Evolutionary conservation across 2,113 vertebrate species (phyloP).

Genomic region (Centropus unirufus): DNA sequence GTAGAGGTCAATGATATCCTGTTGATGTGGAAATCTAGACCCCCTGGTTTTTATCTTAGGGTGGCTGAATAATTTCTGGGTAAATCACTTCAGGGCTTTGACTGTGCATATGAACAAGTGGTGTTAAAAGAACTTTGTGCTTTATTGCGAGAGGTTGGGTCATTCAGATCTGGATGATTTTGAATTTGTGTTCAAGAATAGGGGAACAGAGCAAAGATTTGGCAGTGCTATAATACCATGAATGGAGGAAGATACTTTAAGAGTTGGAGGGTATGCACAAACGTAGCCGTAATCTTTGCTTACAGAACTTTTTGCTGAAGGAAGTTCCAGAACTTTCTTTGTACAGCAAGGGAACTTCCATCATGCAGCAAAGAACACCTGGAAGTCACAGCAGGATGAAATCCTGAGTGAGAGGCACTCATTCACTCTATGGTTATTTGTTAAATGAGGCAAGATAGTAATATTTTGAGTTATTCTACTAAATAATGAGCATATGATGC

Average conservation of each 20-base stretch:
- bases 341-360: neutral
- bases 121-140: neutral
- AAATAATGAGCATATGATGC: rapidly evolving
- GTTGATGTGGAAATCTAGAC: neutral
- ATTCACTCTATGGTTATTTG: neutral
- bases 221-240: neutral
- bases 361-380: neutral
- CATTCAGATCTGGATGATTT: neutral
- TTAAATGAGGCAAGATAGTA: neutral
- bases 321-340: neutral
- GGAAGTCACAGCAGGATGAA: neutral
- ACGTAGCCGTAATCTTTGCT: neutral
- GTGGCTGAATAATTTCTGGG: neutral
- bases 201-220: neutral
- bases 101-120: neutral
- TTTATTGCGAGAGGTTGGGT: neutral
- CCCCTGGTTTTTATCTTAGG: neutral
- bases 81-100: neutral
- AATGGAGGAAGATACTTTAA: neutral
- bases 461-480: neutral
- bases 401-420: neutral
- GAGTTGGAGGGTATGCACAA: neutral
- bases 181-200: neutral
- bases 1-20: neutral
- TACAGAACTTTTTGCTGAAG: neutral